These are phyloP conservation scores for Bryconaethiops microstoma DNA, from an alignment of 2,797 vertebrate species.

Conservation along the genomic window DNA sequence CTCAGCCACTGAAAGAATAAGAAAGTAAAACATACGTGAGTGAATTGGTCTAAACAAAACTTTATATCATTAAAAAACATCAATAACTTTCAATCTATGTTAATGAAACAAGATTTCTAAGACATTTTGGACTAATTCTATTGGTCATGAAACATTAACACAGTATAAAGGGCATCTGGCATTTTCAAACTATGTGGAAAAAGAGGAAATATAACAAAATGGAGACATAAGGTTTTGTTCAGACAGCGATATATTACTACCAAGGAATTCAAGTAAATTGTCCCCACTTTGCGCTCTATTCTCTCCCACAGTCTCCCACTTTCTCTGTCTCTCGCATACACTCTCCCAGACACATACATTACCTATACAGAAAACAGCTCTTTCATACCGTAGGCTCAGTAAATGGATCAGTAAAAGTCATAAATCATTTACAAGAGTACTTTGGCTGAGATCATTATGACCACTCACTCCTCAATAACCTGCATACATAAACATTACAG, in stretches of 20 bases:
- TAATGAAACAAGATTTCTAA: too few relatives aligned
- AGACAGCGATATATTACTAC: too few relatives aligned
- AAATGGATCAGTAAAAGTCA: not conserved
- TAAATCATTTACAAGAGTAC: constrained; percentile 5
- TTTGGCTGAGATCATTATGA: not conserved
- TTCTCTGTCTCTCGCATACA: not conserved
- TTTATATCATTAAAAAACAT: not conserved
- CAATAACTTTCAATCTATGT: too few relatives aligned
- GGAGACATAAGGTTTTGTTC: too few relatives aligned
- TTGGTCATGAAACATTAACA: too few relatives aligned
- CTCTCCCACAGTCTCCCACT: not conserved
- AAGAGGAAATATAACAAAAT: too few relatives aligned
- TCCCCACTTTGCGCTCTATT: not conserved
- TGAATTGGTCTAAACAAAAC: not conserved
- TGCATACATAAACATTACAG: not conserved
- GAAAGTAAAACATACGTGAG: not conserved
- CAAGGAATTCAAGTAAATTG: not conserved
- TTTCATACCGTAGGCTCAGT: not conserved
- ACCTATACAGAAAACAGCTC: constrained; percentile 1
- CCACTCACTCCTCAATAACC: not conserved
- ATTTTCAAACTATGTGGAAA: too few relatives aligned
- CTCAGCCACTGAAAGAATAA: constrained; percentile 76
- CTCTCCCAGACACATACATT: not conserved
- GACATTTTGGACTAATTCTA: too few relatives aligned
- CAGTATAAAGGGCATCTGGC: too few relatives aligned